Percentiles rank a stretch among this genome's conserved stretches.
Conservation (phyloP, 2,113 vertebrate species). For the Prochilodus magdalenae region DNA sequence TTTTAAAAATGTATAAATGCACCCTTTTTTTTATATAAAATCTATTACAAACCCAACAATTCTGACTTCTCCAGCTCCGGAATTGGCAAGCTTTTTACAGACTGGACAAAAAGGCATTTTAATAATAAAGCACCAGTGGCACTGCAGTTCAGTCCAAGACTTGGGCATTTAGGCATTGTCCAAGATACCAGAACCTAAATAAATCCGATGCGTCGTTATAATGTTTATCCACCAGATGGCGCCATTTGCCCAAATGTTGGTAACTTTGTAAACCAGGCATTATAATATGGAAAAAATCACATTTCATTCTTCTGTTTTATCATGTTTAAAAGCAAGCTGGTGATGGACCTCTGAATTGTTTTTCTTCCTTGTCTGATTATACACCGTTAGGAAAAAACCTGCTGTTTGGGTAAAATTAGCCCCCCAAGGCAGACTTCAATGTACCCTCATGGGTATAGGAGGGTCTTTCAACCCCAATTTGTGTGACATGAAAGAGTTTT, state of each 20-base stretch:
- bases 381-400: no score
- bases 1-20: no score
- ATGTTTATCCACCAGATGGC: slow-evolving; percentile 18
- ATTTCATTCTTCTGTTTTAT: neutral
- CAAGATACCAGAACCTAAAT: neutral
- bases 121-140: neutral
- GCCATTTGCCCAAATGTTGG: slow-evolving; percentile 11
- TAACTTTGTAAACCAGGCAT: no score
- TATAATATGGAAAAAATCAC: no score
- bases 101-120: neutral
- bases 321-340: neutral
- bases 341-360: neutral
- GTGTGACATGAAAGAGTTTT: no score
- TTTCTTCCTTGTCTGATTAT: neutral
- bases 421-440: no score
- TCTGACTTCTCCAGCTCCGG: no score
- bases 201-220: neutral
- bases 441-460: no score
- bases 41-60: no score
- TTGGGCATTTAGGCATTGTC: neutral
- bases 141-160: neutral
- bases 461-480: no score
- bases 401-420: no score
- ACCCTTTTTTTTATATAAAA: no score
- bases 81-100: neutral